Percentiles rank a stretch among this genome's conserved stretches.
Evolutionary conservation across 1,140 invertebrate species (phyloP).

Genomic region (Lerema accius): DNA sequence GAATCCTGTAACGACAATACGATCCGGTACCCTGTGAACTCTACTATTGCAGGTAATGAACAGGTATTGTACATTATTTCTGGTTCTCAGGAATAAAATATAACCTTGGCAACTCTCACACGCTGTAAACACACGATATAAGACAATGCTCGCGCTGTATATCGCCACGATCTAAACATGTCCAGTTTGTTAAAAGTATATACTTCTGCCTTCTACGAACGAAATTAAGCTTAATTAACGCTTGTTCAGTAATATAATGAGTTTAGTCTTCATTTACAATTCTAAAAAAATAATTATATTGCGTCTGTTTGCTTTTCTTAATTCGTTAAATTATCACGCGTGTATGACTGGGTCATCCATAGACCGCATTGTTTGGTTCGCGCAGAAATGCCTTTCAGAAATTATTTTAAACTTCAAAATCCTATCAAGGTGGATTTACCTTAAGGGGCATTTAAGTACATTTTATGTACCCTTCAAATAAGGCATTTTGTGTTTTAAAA

Average conservation of each 20-base stretch:
- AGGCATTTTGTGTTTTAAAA: too few species aligned
- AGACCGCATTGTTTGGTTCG: neutral
- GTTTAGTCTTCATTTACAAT: conserved; percentile 4
- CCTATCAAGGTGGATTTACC: too few species aligned
- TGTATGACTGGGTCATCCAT: conserved; percentile 1
- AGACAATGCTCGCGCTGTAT: neutral
- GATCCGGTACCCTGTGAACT: too few species aligned
- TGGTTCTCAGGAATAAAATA: neutral
- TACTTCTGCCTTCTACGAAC: neutral
- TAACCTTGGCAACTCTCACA: too few species aligned
- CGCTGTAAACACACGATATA: neutral
- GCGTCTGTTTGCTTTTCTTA: neutral
- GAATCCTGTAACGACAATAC: too few species aligned
- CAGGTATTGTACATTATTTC: too few species aligned
- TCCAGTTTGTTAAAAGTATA: neutral
- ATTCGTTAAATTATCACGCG: conserved; percentile 20
- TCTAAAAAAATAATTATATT: conserved; percentile 4
- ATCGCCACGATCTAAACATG: conserved; percentile 8
- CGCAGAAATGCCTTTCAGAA: too few species aligned
- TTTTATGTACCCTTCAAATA: too few species aligned
- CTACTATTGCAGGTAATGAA: too few species aligned
- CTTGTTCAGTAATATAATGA: conserved; percentile 10
- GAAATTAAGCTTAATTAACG: conserved; percentile 12
- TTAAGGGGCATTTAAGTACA: too few species aligned
- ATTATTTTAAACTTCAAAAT: too few species aligned